These are phyloP conservation scores for Phengaris arion DNA, from an alignment of 2,888 invertebrate species.

Conservation along the genomic window DNA sequence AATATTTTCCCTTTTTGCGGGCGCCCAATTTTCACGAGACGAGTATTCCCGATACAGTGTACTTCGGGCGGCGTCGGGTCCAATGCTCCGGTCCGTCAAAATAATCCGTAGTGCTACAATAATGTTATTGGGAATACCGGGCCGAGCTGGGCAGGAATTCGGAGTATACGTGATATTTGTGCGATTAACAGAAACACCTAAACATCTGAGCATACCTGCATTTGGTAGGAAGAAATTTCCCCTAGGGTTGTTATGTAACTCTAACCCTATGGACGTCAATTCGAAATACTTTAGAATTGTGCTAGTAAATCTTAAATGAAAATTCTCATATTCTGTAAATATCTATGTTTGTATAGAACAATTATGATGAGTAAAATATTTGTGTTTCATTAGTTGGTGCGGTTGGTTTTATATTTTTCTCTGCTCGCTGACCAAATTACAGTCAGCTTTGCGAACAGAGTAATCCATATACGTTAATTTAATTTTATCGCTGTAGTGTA, in stretches of 20 bases:
- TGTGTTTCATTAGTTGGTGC: background rate
- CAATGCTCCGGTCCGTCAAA: constrained; percentile 36
- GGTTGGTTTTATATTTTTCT: background rate
- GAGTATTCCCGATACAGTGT: constrained; percentile 41
- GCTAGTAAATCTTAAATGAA: background rate
- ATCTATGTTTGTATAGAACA: no score
- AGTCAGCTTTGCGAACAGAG: constrained; percentile 10
- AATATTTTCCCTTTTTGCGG: constrained; percentile 64
- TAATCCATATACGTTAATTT: constrained; percentile 4
- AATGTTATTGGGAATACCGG: constrained; percentile 38
- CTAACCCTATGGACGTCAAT: background rate
- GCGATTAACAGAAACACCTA: constrained; percentile 20
- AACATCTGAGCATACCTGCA: constrained; percentile 5
- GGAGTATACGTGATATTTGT: constrained; percentile 27
- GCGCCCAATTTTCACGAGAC: constrained; percentile 43
- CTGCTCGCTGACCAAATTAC: constrained; percentile 12
- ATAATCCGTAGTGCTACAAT: constrained; percentile 35
- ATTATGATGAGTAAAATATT: background rate
- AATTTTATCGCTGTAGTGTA: constrained; percentile 11
- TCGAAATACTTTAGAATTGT: constrained; percentile 2
- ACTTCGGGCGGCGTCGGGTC: constrained; percentile 32
- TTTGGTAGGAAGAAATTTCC: constrained; percentile 5
- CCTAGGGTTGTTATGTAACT: background rate
- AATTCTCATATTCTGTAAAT: background rate
- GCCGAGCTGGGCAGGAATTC: background rate